Evolutionary conservation across 2,113 vertebrate genomes (phyloP), one percentile per base, ranked within the genome.

Genomic region (Ardeotis arabs): DNA sequence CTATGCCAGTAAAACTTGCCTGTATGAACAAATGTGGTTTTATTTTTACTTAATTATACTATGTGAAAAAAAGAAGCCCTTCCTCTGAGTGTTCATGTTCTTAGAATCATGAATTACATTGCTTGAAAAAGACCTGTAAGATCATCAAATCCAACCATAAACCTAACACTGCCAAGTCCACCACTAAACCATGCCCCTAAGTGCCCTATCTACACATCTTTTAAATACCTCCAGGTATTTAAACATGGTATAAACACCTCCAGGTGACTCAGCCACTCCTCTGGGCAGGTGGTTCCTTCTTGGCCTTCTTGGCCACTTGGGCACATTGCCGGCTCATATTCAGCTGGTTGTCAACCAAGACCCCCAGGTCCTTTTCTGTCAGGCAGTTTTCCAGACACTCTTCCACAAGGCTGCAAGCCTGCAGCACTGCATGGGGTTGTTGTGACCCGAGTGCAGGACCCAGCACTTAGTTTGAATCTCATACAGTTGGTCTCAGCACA

Each of bases 301-400:
- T 52, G 44, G 27, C 18, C 21, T 56, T 16, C 39, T 63, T 33
- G 45, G 12, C 25, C 59, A 16, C 33, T 58, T 27, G 39, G 62
- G 22, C 52, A 75, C n/a, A 22, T 39, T 69, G 18, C 22, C 4
- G 8, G 19, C 29, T 81, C 6, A 1, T 27, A 9, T 37, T 21
- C 69, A 55, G 21, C 2, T 0, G 0, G 15, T 12, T 59, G 27
- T 8, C 1, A 0, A 63, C 6, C 58, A 77, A 10, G 20, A 68
- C 12, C 5, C 11, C 15, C 24, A 41, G 16, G 7, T 29, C 24
- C 14, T 55, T 45, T 41, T 2, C 59, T 0, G 0, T 4, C 1
- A 0, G 19, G 27, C 31, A 53, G 25, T 12, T 56, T 3, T 70
- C 50, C 35, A 70, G 35, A 5, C 13, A 6, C 11, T 28, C 7